Conservation (phyloP, 2,113 vertebrate species). For the Zosterops pallidus region DNA sequence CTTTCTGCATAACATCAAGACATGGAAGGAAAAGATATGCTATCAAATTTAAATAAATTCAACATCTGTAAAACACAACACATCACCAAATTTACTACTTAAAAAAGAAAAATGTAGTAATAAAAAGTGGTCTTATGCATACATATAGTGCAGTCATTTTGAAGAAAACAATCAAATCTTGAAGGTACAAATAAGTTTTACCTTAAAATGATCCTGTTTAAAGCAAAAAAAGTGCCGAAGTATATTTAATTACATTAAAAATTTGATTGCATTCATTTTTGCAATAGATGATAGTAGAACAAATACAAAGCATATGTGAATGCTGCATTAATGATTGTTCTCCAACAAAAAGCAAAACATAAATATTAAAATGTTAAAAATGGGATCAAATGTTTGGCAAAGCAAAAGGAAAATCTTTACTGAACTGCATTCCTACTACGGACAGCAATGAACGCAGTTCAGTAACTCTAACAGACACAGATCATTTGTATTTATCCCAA, state of each 20-base stretch:
- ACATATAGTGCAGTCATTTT: constrained; percentile 78
- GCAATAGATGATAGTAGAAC: constrained; percentile 64
- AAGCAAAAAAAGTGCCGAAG: constrained; percentile 83
- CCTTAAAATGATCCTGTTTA: constrained; percentile 74
- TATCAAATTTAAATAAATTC: constrained; percentile 71
- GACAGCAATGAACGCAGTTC: constrained; percentile 54
- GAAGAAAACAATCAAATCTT: constrained; percentile 73
- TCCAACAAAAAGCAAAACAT: constrained; percentile 49
- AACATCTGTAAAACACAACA: constrained; percentile 76
- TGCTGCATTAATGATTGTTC: constrained; percentile 62
- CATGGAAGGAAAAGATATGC: constrained; percentile 93
- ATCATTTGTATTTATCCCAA: constrained; percentile 59
- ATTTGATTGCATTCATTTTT: constrained; percentile 76
- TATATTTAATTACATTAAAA: constrained; percentile 73
- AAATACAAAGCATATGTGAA: constrained; percentile 61
- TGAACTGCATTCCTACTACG: constrained; percentile 31
- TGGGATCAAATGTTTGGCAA: constrained; percentile 28
- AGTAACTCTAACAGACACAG: constrained; percentile 38
- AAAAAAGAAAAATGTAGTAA: constrained; percentile 66
- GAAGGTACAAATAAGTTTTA: constrained; percentile 68
- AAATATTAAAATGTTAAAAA: constrained; percentile 41
- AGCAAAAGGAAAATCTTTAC: constrained; percentile 22
- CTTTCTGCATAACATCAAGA: constrained; percentile 99
- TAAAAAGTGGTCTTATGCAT: constrained; percentile 78
- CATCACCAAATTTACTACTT: constrained; percentile 71